phyloP scores from a whole-genome alignment of 1,140 invertebrate species.

The Rhizoglyphus robini region DNA sequence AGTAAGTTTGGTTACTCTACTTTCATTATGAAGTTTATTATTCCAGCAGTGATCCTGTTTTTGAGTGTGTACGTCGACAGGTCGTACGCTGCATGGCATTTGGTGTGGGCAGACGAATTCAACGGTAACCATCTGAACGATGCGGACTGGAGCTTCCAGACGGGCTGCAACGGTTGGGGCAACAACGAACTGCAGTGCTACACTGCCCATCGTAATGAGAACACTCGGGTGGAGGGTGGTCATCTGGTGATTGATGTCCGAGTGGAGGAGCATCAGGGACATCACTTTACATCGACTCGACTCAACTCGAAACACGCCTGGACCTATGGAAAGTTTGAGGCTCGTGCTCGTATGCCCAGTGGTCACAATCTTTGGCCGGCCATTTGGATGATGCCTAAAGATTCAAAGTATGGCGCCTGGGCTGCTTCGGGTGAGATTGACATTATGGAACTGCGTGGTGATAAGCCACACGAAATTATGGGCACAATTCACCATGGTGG shows the following conservation, averaged over 20 bases:
- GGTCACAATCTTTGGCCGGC: conserved; percentile 18
- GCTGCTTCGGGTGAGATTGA: conserved; percentile 16
- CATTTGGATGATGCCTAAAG: conserved; percentile 17
- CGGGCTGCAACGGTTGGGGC: conserved; percentile 17
- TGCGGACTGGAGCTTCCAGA: conserved; percentile 21
- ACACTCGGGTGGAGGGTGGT: conserved; percentile 12
- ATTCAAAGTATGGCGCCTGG: conserved; percentile 5
- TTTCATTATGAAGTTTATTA: too few relatives aligned
- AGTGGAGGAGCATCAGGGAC: conserved; percentile 1
- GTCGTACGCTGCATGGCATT: too few relatives aligned
- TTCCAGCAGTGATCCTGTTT: too few relatives aligned
- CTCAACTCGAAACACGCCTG: not conserved
- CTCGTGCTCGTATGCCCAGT: conserved; percentile 10
- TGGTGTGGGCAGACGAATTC: conserved; percentile 24
- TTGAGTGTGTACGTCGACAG: too few relatives aligned
- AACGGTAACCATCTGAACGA: conserved; percentile 9
- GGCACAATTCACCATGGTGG: conserved; percentile 16
- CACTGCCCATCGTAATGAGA: not conserved
- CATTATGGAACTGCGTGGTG: conserved; percentile 14
- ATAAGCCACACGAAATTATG: not conserved
- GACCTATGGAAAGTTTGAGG: conserved; percentile 19
- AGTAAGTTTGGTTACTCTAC: too few relatives aligned
- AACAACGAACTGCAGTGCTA: conserved; percentile 15
- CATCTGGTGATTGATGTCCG: conserved; percentile 14
- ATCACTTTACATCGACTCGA: conserved; percentile 9